Conservation (phyloP, 2,797 vertebrate species). For the Synanceia verrucosa region DNA sequence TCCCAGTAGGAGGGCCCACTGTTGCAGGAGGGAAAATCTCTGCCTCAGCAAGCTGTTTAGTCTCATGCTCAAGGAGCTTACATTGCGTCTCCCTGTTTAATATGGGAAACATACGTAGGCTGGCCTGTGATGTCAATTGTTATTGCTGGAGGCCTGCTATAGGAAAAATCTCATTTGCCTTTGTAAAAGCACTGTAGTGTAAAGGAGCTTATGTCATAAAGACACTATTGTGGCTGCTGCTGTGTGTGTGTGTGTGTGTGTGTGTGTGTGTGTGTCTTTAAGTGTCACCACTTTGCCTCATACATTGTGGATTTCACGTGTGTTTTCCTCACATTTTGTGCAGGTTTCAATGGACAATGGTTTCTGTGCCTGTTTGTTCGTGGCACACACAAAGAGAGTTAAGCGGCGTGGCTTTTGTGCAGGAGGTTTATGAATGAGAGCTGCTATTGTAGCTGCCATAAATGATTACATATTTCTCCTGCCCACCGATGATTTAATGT, state of each 20-base stretch:
- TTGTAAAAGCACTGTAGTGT: constrained; percentile 64
- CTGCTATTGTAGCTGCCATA: constrained; percentile 41
- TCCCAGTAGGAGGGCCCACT: constrained; percentile 27
- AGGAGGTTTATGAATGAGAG: constrained; percentile 52
- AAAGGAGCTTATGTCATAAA: constrained; percentile 77
- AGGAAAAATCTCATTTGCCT: constrained; percentile 75
- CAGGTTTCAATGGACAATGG: constrained; percentile 59
- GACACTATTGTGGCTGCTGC: constrained; percentile 64
- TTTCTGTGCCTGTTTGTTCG: constrained; percentile 49
- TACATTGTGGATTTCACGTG: constrained; percentile 46
- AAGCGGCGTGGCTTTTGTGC: constrained; percentile 38
- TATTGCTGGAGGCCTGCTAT: constrained; percentile 74
- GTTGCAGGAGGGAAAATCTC: constrained; percentile 49
- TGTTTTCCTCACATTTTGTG: constrained; percentile 52
- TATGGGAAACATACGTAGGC: constrained; percentile 68
- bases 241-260: constrained; percentile 10
- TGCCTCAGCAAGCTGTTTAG: constrained; percentile 66
- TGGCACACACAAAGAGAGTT: constrained; percentile 34
- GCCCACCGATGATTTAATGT: constrained; percentile 31
- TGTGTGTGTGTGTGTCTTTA: constrained; percentile 16
- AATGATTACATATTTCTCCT: constrained; percentile 37
- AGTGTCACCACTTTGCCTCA: constrained; percentile 37
- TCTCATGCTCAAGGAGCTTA: constrained; percentile 62
- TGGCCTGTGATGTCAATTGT: constrained; percentile 75
- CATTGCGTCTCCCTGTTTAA: constrained; percentile 59